Evolutionary conservation across 1,140 invertebrate genomes (phyloP).

Genomic region (Samia ricini): DNA sequence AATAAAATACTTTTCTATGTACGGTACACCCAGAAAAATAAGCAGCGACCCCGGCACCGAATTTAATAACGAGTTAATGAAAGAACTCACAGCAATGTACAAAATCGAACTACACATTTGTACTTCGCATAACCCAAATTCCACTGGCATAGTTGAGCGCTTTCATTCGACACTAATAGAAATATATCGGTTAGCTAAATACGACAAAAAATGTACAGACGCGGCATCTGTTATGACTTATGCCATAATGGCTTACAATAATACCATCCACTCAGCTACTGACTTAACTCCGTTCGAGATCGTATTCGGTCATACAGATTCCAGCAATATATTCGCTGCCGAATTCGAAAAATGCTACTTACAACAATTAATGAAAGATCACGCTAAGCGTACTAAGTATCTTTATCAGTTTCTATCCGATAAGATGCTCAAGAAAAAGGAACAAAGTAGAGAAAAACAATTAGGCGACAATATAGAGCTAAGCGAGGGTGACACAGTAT

Average conservation of each 20-base stretch:
- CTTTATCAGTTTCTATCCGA: too few relatives aligned
- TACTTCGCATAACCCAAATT: slow-evolving; percentile 22
- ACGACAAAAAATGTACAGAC: slow-evolving; percentile 21
- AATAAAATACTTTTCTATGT: slow-evolving; percentile 34
- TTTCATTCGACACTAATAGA: slow-evolving; percentile 28
- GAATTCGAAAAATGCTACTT: too few relatives aligned
- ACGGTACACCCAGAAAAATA: neutral
- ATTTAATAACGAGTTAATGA: slow-evolving; percentile 22
- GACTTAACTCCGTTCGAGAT: too few relatives aligned
- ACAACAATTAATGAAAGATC: too few relatives aligned
- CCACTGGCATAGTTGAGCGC: slow-evolving; percentile 15
- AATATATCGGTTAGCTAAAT: slow-evolving; percentile 20
- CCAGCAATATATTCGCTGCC: too few relatives aligned
- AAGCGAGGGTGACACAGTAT: too few relatives aligned
- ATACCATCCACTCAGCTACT: too few relatives aligned
- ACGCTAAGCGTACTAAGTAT: too few relatives aligned
- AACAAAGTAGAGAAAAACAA: too few relatives aligned
- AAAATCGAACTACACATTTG: slow-evolving; percentile 24
- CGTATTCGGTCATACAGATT: too few relatives aligned
- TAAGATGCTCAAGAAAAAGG: too few relatives aligned
- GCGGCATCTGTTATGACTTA: neutral
- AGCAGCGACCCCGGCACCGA: neutral
- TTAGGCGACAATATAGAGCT: too few relatives aligned
- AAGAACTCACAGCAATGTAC: slow-evolving; percentile 18
- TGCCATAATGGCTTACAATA: neutral